Base-by-base conservation (phyloP, 2,797 vertebrate species). In the Hozukius guyotensis region DNA sequence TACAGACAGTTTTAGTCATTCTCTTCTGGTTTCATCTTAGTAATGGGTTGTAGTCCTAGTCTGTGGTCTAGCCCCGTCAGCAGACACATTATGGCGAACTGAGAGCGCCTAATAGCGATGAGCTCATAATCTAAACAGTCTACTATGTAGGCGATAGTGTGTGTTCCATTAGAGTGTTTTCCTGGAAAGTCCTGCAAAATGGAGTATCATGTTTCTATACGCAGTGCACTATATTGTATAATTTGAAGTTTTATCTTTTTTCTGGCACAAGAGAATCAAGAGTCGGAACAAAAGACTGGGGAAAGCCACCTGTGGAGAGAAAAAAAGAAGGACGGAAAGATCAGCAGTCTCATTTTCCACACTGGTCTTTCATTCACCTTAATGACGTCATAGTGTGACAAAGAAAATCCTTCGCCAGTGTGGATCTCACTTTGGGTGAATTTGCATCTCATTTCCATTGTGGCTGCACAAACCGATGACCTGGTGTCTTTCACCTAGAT, bases 361-460 rank as follows among this genome's bases (percentile, higher is more conserved):
- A 11, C 3, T 12, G 56, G 13, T 73, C 20, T 73, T 80, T 87
- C 13, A 73, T 70, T 84, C 75, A 46, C 22, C 24, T 73, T 62
- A 32, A 78, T 70, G 71, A 84, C 62, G 55, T 83, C 81, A 69
- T 25, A 2, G 57, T 79, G 52, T 59, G 63, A 81, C 69, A 80
- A 57, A 71, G 34, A 52, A 53, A 76, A 72, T 16, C 63, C 60
- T 64, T 38, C 68, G 12, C 22, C n/a, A 20, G 24, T 53, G 24
- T 56, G 27, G 29, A 32, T 80, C 55, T 74, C 42, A 67, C 75
- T 78, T 72, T 63, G 10, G 77, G 46, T 52, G 67, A 80, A 85
- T 87, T 86, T 86, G 71, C 80, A 78, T 83, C 77, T 81, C 0
- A 87, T 90, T 90, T 83, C 68, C 75, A 80, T 69, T 32, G 59